phyloP scores from a whole-genome alignment of 2,797 vertebrate genomes.

The Pangasius mekongensis region DNA sequence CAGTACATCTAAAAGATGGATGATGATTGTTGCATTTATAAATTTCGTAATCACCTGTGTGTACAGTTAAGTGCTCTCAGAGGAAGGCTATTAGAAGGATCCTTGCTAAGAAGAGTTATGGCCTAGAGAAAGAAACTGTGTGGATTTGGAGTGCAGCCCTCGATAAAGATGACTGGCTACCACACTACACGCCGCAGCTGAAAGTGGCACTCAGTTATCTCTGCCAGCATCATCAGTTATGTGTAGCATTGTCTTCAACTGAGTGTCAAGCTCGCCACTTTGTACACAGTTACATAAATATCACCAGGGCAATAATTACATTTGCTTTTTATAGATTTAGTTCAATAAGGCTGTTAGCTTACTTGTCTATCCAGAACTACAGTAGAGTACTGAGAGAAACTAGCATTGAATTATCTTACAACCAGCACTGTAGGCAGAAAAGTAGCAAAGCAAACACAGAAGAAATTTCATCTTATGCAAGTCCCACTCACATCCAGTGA shows the following conservation, averaged over 20 bases:
- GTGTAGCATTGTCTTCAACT: not conserved
- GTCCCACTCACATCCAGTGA: conserved; percentile 27
- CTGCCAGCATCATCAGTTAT: conserved; percentile 1
- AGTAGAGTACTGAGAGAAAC: not conserved
- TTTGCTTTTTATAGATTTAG: not conserved
- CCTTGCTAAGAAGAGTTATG: conserved; percentile 1
- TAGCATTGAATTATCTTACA: conserved; percentile 13
- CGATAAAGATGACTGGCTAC: not conserved
- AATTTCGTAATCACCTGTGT: not conserved
- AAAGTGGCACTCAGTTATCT: conserved; percentile 7
- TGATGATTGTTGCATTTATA: not conserved
- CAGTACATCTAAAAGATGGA: not conserved
- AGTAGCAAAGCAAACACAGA: not conserved
- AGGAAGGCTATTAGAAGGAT: not conserved
- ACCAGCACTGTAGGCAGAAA: conserved; percentile 15
- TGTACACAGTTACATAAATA: conserved; percentile 5
- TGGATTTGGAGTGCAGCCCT: not conserved
- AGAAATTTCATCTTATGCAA: conserved; percentile 21
- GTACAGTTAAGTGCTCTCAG: not conserved
- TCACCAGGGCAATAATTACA: not conserved
- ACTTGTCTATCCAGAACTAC: not conserved
- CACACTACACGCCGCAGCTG: not conserved
- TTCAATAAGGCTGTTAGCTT: conserved; percentile 2
- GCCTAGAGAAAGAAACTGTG: not conserved
- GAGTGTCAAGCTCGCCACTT: not conserved